Evolutionary conservation across 2,113 vertebrate genomes (phyloP).

Genomic region (Rostratula benghalensis): DNA sequence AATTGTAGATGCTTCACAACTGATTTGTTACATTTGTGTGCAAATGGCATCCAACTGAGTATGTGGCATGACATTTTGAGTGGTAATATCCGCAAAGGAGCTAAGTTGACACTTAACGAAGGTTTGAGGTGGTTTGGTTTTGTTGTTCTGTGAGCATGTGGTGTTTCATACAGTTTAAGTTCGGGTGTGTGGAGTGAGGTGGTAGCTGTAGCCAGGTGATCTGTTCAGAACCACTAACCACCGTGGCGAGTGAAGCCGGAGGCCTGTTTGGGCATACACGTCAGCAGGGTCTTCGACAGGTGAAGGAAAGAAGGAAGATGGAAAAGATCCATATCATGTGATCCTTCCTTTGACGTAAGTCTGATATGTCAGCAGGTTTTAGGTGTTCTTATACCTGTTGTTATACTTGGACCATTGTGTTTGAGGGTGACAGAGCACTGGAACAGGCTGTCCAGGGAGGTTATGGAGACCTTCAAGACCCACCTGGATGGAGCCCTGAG

Average conservation of each 20-base stretch:
- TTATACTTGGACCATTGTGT: too few relatives aligned
- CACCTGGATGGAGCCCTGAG: too few relatives aligned
- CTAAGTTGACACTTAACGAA: not conserved
- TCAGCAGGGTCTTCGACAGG: not conserved
- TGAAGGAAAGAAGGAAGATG: not conserved
- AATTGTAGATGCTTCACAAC: not conserved
- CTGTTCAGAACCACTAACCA: not conserved
- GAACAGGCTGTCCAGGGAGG: too few relatives aligned
- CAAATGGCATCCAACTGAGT: not conserved
- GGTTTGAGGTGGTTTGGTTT: too few relatives aligned
- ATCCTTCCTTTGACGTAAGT: not conserved
- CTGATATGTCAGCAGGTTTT: too few relatives aligned
- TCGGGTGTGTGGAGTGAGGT: not conserved
- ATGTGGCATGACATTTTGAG: accelerated
- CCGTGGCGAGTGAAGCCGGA: not conserved
- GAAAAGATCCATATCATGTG: not conserved
- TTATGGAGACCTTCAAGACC: too few relatives aligned
- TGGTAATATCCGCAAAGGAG: not conserved
- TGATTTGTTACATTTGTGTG: not conserved
- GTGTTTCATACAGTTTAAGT: not conserved
- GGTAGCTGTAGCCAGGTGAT: not conserved
- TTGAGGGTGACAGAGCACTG: too few relatives aligned
- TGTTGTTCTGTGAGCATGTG: not conserved
- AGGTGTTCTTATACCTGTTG: too few relatives aligned
- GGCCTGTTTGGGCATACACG: not conserved